Evolutionary conservation across 2,888 invertebrate genomes (phyloP), one percentile per base, ranked within the genome.

Genomic region (Ptychoptera contaminata): DNA sequence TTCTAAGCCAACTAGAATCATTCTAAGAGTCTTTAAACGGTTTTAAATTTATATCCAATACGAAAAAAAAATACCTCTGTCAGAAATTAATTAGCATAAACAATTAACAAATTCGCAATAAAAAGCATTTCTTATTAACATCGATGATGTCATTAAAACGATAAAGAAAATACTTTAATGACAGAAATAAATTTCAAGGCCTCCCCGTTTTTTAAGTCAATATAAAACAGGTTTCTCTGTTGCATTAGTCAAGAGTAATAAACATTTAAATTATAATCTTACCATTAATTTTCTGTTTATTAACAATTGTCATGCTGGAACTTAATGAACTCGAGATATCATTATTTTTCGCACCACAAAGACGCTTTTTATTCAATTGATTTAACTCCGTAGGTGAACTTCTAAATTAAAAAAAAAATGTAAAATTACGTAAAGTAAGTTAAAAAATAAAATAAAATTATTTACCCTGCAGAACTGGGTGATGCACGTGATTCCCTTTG

Each of bases 251-350:
- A 32, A 11, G n/a, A n/a, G n/a, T n/a, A n/a, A 32, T 32, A 7
- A 32, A 32, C 32, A 32, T 7, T 7, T 9, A 11, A 37, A 3
- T 30, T 23, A 7, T 16, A 15, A 15, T 37, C n/a, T 23, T 29
- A 16, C 14, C 2, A 8, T 14, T 42, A 3, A 35, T 16, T 43
- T 43, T 43, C 9, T 30, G 32, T 39, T 36, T 43, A 11, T 8
- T 55, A 8, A 51, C 32, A 7, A 53, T 51, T 8, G 35, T 32
- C 8, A 50, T 10, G 45, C 65, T 65, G 2, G 65, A 65, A 44
- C 65, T 65, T 1, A 65, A 51, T 0, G 65, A 65, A 43, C 65
- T 63, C 23, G 54, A 52, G 35, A 65, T 62, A 45, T 65, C 65
- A 47, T 65, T 64, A 45, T 57, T 63, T 48, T 52, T 61, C 5